Conservation (phyloP, 2,888 invertebrate species). For the Linnaemya vulpina region DNA sequence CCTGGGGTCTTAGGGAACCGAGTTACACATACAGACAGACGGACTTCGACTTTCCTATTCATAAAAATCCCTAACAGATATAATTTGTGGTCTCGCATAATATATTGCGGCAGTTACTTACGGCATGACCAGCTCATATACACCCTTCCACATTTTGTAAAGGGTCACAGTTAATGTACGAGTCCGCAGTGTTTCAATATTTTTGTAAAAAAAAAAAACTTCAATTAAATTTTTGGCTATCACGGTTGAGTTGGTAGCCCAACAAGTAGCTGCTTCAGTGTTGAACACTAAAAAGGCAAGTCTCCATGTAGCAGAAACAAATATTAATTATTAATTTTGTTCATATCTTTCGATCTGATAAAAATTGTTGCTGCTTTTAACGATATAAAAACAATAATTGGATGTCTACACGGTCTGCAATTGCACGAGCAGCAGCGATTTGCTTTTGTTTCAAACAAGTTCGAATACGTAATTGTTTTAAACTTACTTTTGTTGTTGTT, state of each 20-base stretch:
- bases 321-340: constrained; percentile 32
- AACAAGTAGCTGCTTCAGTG: constrained; percentile 26
- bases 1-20: no score
- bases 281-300: constrained; percentile 34
- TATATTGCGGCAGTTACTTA: no score
- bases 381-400: constrained; percentile 16
- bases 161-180: no score
- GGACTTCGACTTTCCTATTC: no score
- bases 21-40: no score
- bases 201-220: constrained; percentile 13
- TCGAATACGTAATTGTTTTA: background rate
- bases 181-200: no score
- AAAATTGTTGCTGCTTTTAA: background rate
- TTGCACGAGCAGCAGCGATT: background rate
- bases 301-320: constrained; percentile 3
- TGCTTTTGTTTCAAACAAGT: constrained; percentile 20
- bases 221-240: constrained; percentile 28
- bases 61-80: no score
- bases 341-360: constrained; percentile 17
- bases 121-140: no score
- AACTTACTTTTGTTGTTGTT: no score
- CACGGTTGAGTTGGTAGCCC: constrained; percentile 50
- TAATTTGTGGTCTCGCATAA: no score
- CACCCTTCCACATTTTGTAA: no score
- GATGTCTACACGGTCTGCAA: constrained; percentile 17